These are phyloP conservation scores for Schlechtendalia chinensis DNA, from an alignment of 1,140 invertebrate genomes.

Conservation along the genomic window DNA sequence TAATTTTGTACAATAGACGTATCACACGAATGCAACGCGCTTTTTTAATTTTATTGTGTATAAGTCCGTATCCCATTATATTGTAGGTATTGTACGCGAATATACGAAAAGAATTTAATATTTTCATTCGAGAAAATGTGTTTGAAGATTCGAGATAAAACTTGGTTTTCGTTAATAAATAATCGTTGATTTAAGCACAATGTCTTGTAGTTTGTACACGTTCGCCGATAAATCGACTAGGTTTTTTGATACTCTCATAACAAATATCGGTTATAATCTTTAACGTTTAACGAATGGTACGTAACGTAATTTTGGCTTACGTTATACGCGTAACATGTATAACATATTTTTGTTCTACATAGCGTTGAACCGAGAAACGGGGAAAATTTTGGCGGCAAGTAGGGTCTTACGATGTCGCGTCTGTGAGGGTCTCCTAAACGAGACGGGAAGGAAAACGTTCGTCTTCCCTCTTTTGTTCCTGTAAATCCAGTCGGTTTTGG, in stretches of 20 bases:
- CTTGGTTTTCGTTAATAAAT: not conserved
- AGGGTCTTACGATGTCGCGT: not conserved
- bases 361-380: slow-evolving; percentile 15
- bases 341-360: not conserved
- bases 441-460: slow-evolving; percentile 25
- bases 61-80: no score
- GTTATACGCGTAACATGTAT: not conserved
- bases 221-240: no score
- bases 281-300: not conserved
- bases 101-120: no score
- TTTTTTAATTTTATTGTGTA: no score
- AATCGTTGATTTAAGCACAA: not conserved
- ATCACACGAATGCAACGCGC: no score
- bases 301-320: not conserved
- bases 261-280: slow-evolving; percentile 27
- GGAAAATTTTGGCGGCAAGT: slow-evolving; percentile 34
- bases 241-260: not conserved
- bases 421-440: slow-evolving; percentile 11
- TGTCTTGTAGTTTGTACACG: not conserved
- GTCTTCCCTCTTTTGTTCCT: slow-evolving; percentile 48
- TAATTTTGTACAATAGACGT: no score
- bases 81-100: no score
- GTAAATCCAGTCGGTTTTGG: slow-evolving; percentile 39
- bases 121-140: no score
- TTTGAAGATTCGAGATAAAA: no score